Percentiles rank a stretch among this genome's conserved stretches.
phyloP scores from a whole-genome alignment of 2,888 invertebrate genomes.

The Tromatobia lineatoria region DNA sequence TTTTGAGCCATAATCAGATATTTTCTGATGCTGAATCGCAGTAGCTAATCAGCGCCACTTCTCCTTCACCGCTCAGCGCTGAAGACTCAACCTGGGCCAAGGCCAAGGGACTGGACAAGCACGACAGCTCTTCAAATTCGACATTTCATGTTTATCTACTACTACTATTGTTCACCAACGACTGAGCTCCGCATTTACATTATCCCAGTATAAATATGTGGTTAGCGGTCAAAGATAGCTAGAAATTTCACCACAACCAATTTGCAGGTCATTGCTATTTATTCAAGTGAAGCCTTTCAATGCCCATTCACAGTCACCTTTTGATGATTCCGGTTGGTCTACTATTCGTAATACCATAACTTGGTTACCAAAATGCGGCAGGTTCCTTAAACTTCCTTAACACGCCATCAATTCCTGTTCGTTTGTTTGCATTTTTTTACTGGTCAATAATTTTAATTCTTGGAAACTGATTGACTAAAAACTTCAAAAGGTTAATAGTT shows the following conservation, averaged over 20 bases:
- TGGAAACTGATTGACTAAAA: too few relatives aligned
- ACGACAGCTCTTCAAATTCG: background rate
- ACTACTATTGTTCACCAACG: background rate
- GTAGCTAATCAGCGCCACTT: slow-evolving; percentile 31
- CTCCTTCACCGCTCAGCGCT: slow-evolving; percentile 6
- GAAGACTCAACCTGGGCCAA: slow-evolving; percentile 10
- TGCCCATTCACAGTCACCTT: too few relatives aligned
- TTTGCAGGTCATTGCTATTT: background rate
- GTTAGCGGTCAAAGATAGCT: background rate
- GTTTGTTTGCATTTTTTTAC: too few relatives aligned
- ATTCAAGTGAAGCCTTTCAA: background rate
- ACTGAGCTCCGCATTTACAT: background rate
- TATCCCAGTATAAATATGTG: background rate
- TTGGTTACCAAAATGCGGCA: too few relatives aligned
- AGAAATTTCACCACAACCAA: background rate
- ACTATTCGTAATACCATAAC: too few relatives aligned
- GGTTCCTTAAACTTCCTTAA: too few relatives aligned
- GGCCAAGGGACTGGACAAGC: slow-evolving; percentile 29
- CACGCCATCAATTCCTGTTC: too few relatives aligned
- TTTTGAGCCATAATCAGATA: slow-evolving; percentile 26
- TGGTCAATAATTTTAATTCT: too few relatives aligned
- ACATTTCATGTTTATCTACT: background rate
- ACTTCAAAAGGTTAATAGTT: too few relatives aligned
- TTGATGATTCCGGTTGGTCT: too few relatives aligned
- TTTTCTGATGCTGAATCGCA: slow-evolving; percentile 21